Percentiles rank a stretch among this genome's conserved stretches.
Evolutionary conservation across 2,797 vertebrate genomes (phyloP).

Genomic region (Phylloscopus collybita): DNA sequence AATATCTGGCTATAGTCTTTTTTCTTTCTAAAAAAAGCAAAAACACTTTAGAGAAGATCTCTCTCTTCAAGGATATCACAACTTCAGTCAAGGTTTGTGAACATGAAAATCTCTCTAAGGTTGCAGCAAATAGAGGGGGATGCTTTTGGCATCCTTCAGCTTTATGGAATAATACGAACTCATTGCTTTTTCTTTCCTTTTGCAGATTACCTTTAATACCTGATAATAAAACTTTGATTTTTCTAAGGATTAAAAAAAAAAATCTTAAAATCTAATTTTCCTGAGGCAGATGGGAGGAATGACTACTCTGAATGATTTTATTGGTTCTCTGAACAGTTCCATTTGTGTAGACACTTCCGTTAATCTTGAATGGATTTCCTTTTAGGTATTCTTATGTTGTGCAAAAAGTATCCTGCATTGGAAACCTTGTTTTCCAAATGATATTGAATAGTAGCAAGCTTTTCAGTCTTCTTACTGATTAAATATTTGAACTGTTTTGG

Average conservation of each 20-base stretch:
- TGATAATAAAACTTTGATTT: constrained; percentile 30
- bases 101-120: background rate
- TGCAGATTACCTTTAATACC: constrained; percentile 29
- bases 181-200: constrained; percentile 10
- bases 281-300: constrained; percentile 28
- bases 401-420: constrained; percentile 62
- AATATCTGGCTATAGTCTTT: background rate
- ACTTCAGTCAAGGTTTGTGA: constrained; percentile 7
- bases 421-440: constrained; percentile 64
- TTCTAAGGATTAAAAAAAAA: constrained; percentile 10
- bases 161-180: background rate
- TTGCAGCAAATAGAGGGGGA: background rate
- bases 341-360: constrained; percentile 65
- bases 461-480: constrained; percentile 52
- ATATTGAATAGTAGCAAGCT: constrained; percentile 51
- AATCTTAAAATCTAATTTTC: constrained; percentile 38
- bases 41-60: constrained; percentile 26
- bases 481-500: constrained; percentile 47
- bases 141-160: constrained; percentile 28
- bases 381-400: constrained; percentile 69
- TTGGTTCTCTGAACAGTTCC: constrained; percentile 30
- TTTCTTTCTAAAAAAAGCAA: constrained; percentile 26
- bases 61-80: constrained; percentile 26
- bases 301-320: constrained; percentile 50
- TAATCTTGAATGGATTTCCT: constrained; percentile 70